Evolutionary conservation across 2,888 invertebrate species (phyloP), one percentile per base, ranked within the genome.

Genomic region (Philereme transversata): DNA sequence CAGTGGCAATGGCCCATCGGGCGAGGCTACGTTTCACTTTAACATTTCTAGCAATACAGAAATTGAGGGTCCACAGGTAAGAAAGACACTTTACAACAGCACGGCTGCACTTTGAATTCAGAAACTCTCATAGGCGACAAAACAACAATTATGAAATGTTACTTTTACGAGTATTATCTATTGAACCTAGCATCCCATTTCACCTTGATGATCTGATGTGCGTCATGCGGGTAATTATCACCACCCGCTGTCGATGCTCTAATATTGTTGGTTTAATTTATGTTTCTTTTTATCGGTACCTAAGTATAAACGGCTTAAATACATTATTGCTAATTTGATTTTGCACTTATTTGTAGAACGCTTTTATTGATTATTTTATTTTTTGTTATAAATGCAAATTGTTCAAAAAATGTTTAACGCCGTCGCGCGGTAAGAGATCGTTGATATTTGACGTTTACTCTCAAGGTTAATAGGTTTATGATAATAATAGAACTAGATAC

Each of bases 21-120:
- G 86, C 73, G 91, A 91, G 77, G 86, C 90, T 93, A 85, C 93
- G 87, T 87, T 97, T 96, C 93, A 95, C 94, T 92, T 97, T 96
- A 95, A 95, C 88, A 94, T 97, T 87, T 95, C 96, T 79, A 95
- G 94, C 80, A 95, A 96, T 88, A 94, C 95, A 78, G 97, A 96
- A 87, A 95, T 96, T 92, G 97, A 97, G 88, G 95, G 95, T 83
- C 95, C 95, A 79, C 96, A 96, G 92, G 93, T 92, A 82, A 73
- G 62, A 45, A 38, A n/a, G 4, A 9, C 34, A 35, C 6, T 6
- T 41, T 9, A 9, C 3, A 8, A 9, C 0, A 9, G 9, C 4
- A 10, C 5, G 4, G 43, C 10, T 43, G 43, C 43, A 43, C 10
- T 5, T 6, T 3, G 7, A 0, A 22, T 22, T 11, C 22, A 5